Conservation (phyloP, 1,140 invertebrate genomes). For the Cotesia glomerata region DNA sequence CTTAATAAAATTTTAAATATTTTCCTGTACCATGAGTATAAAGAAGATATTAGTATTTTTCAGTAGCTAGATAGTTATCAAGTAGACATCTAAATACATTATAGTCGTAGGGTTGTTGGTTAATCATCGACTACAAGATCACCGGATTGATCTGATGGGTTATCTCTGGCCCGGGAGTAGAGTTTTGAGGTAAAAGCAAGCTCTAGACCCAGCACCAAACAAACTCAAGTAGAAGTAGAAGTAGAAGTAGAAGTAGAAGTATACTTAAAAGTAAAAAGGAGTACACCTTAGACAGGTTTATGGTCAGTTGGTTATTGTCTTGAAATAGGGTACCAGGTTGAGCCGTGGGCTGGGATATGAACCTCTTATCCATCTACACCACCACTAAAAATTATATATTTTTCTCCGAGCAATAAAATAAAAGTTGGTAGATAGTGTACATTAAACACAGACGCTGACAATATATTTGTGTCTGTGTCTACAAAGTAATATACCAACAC, state of each 20-base stretch:
- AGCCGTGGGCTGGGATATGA: constrained; percentile 27
- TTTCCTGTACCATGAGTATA: no score
- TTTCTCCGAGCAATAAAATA: background rate
- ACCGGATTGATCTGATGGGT: no score
- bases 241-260: constrained; percentile 15
- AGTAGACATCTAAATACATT: no score
- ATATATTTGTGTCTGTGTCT: background rate
- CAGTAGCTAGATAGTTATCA: no score
- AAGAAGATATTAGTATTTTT: no score
- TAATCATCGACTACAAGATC: no score
- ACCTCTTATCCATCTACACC: constrained; percentile 32
- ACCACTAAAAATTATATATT: background rate
- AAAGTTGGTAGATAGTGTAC: background rate
- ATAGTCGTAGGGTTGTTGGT: no score
- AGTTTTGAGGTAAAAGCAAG: background rate
- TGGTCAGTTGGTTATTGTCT: constrained; percentile 45
- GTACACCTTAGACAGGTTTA: constrained; percentile 44
- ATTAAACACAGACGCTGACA: background rate
- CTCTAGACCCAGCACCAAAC: constrained; percentile 16
- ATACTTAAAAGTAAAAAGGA: constrained; percentile 14
- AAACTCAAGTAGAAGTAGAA: background rate
- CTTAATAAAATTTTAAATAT: no score
- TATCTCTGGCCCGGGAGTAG: no score
- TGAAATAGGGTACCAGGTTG: constrained; percentile 38
- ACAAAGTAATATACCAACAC: constrained; percentile 31